These are phyloP conservation scores for Ostrea denselamellosa DNA, from an alignment of 1,140 invertebrate genomes.

Conservation along the genomic window DNA sequence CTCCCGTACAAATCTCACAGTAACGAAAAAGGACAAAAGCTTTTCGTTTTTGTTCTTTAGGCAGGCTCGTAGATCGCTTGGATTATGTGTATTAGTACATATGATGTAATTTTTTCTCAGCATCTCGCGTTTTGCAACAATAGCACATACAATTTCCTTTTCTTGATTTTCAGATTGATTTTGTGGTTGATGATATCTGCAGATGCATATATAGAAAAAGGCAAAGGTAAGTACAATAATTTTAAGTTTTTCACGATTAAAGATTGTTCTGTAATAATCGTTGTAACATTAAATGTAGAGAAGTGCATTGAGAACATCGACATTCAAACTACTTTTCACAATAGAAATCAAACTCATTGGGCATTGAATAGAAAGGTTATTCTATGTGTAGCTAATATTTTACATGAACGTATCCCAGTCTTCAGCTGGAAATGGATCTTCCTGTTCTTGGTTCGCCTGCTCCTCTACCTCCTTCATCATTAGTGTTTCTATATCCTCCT, in stretches of 20 bases:
- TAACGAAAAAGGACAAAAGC: background rate
- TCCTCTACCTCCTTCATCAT: conserved; percentile 9
- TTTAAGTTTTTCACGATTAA: no score
- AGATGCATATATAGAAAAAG: background rate
- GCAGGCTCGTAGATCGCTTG: background rate
- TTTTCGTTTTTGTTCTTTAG: background rate
- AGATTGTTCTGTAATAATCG: no score
- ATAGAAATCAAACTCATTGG: background rate
- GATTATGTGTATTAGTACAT: background rate
- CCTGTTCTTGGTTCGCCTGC: background rate
- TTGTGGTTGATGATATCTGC: background rate
- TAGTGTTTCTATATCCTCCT: background rate
- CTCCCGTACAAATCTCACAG: background rate
- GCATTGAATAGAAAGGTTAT: background rate
- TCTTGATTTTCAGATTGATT: background rate
- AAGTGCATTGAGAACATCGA: no score
- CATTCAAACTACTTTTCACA: no score
- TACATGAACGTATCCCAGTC: conserved; percentile 19
- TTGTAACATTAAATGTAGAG: no score
- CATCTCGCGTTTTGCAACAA: conserved; percentile 8
- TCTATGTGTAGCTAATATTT: background rate
- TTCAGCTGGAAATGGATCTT: background rate
- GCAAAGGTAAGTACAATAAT: background rate
- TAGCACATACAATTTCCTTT: background rate
- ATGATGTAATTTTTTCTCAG: background rate